Base-by-base conservation (phyloP, 1,140 invertebrate genomes). In the Centruroides sculpturatus region DNA sequence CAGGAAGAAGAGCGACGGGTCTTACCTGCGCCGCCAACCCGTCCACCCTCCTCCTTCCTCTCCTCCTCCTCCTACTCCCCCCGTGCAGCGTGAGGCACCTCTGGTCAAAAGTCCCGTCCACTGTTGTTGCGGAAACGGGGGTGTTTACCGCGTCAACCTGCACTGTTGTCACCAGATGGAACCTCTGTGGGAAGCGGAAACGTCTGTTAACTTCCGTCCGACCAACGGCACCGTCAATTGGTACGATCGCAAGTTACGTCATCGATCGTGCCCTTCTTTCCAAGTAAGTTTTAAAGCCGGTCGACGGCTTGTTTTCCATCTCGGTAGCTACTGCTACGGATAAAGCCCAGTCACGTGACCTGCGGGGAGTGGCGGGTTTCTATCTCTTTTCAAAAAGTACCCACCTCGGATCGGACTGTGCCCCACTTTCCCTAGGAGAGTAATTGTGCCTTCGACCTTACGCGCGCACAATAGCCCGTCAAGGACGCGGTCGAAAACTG, bases 111-210 rank as follows among this genome's bases (percentile, higher is more conserved):
- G 41, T 3, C 59, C 51, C n/a, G n/a, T 49, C 12, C 54, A 56
- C 12, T 63, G 64, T 47, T 59, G 47, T 35, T 60, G 56, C 34
- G 51, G 36, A 7, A 35, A 36, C 12, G 61, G 59, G 34, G 55
- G 59, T 3, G 49, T 56, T 0, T 58, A 61, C 46, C 23, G 61
- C 10, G 55, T 66, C 55, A 63, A 59, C 41, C 34, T 66, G 49
- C 56, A 59, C 7, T 60, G 62, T 50, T 66, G 63, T 59, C 59
- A 64, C 5, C 61, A 59, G 9, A 66, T 66, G 65, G 65, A 66
- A 61, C 65, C 65, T 10, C 35, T 66, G 10, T 66, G 65, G 65
- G 65, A 66, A 57, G 59, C 50, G 49, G 35, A 57, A 11, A 36
- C 35, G 8, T 5, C 51, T 5, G 54, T 64, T 41, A 52, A 53